phyloP scores from a whole-genome alignment of 2,113 vertebrate species.

The Gymnobelideus leadbeateri region DNA sequence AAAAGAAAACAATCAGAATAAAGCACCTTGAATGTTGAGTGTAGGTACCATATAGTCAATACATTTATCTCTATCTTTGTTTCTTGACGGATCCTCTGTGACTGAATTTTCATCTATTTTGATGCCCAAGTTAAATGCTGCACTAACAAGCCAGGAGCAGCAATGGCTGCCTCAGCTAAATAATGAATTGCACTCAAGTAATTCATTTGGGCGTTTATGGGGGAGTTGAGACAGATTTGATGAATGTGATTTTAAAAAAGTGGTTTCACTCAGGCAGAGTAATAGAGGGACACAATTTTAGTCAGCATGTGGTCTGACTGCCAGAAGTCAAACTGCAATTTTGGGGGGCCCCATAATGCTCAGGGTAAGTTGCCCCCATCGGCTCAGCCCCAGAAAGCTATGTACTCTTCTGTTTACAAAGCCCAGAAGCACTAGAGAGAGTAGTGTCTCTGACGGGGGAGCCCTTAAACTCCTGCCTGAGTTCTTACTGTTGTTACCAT shows the following conservation, averaged over 20 bases:
- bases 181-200: background rate
- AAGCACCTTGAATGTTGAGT: background rate
- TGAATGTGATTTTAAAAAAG: background rate
- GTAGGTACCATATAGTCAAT: background rate
- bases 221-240: slow-evolving; percentile 2
- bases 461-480: background rate
- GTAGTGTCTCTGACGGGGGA: background rate
- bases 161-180: background rate
- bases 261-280: background rate
- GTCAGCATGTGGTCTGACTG: background rate
- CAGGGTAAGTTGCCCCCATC: background rate
- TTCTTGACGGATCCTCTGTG: background rate
- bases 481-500: background rate
- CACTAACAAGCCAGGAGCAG: background rate
- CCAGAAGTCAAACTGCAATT: background rate
- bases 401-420: background rate
- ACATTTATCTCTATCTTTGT: background rate
- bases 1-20: background rate
- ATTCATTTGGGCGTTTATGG: slow-evolving; percentile 12
- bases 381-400: background rate
- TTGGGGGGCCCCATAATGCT: background rate
- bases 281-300: background rate
- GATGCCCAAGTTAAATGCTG: background rate
- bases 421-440: background rate
- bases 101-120: background rate